Evolutionary conservation across 2,113 vertebrate genomes (phyloP).

Genomic region (Protobothrops flavoviridis): DNA sequence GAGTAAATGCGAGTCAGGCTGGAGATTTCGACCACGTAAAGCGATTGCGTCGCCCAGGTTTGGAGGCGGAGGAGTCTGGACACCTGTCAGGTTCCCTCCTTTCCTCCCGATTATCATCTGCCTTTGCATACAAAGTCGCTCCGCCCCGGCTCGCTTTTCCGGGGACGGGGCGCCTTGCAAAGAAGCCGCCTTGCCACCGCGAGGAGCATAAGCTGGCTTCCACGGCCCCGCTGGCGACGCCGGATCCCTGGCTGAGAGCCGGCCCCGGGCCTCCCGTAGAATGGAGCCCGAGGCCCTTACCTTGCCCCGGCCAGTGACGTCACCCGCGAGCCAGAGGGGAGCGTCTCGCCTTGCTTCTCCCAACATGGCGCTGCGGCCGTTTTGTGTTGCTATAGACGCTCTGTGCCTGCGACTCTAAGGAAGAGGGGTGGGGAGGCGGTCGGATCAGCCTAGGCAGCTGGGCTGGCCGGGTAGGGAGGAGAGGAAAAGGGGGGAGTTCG

Average conservation of each 20-base stretch:
- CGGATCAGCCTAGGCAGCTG: conserved; percentile 14
- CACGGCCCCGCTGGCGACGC: background rate
- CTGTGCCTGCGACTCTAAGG: conserved; percentile 52
- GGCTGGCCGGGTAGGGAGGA: conserved; percentile 4
- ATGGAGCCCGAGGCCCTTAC: background rate
- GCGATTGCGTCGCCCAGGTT: background rate
- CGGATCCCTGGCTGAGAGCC: too few species aligned
- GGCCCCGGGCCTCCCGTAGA: background rate
- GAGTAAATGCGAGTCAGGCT: background rate
- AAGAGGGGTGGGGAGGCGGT: conserved; percentile 36
- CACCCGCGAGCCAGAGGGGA: background rate
- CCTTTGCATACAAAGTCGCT: background rate
- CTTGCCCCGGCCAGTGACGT: background rate
- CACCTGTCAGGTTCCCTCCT: background rate
- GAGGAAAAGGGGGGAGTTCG: background rate
- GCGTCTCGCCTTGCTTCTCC: background rate
- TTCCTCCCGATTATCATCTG: background rate
- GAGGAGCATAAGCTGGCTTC: background rate
- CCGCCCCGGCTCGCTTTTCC: background rate
- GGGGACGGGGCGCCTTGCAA: too few species aligned
- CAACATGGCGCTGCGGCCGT: conserved; percentile 50
- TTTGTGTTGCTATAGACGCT: conserved; percentile 57
- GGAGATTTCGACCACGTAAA: background rate
- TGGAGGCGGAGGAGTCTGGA: background rate
- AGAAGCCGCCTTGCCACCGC: background rate